Percentiles rank a stretch among this genome's conserved stretches.
Conservation (phyloP, 2,888 invertebrate species). For the Tridacna gigas region DNA sequence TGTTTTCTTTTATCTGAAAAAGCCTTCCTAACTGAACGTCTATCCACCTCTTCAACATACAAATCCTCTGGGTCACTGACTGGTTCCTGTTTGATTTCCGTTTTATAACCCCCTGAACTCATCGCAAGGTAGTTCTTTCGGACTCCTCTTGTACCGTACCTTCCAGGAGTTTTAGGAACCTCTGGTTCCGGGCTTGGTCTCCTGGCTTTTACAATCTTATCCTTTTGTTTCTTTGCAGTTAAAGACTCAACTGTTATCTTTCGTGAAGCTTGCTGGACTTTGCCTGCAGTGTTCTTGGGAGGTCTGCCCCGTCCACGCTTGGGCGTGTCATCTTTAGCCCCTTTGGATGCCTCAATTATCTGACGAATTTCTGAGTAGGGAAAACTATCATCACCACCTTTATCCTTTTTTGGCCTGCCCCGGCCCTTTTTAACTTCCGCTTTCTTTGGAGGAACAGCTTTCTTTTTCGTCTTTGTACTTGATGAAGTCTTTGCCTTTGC, state of each 20-base stretch:
- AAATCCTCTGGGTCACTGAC: conserved; percentile 41
- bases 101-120: conserved; percentile 44
- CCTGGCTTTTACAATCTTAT: background rate
- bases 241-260: background rate
- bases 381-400: conserved; percentile 36
- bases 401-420: conserved; percentile 12
- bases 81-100: conserved; percentile 44
- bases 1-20: background rate
- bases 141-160: conserved; percentile 67
- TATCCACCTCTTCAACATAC: conserved; percentile 19
- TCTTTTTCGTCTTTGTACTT: background rate
- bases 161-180: conserved; percentile 41
- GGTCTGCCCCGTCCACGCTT: conserved; percentile 42
- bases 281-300: conserved; percentile 36
- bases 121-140: conserved; percentile 62
- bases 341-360: conserved; percentile 60
- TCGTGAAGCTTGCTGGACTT: background rate
- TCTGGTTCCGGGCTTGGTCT: conserved; percentile 2
- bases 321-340: conserved; percentile 26
- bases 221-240: background rate
- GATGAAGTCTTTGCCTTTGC: background rate
- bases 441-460: background rate
- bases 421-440: background rate
- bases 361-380: conserved; percentile 65
- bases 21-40: background rate